Evolutionary conservation across 2,888 invertebrate species (phyloP).

Genomic region (Formica aserva): DNA sequence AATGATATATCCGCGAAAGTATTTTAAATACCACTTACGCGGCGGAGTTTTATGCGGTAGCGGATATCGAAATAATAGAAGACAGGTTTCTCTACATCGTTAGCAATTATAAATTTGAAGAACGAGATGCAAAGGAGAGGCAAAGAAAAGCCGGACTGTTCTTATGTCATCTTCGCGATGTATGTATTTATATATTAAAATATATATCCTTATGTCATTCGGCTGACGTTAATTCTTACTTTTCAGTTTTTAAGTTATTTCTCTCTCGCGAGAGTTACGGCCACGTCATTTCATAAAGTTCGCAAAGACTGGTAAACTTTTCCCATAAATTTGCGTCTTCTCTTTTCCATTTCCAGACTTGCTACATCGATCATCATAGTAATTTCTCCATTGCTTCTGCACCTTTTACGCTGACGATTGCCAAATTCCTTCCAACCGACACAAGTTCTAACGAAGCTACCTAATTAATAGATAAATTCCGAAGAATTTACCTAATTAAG

Average conservation of each 20-base stretch:
- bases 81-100: not conserved
- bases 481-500: constrained; percentile 55
- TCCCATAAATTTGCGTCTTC: constrained; percentile 68
- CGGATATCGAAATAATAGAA: constrained; percentile 13
- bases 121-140: not conserved
- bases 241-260: constrained; percentile 34
- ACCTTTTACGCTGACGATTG: constrained; percentile 40
- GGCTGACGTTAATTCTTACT: constrained; percentile 56
- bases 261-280: constrained; percentile 23
- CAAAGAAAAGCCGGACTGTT: not conserved
- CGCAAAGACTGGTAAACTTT: constrained; percentile 62
- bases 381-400: constrained; percentile 53
- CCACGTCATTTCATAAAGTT: constrained; percentile 59
- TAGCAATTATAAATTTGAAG: not conserved
- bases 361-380: constrained; percentile 68
- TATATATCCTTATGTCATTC: constrained; percentile 22
- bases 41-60: not conserved
- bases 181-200: constrained; percentile 22
- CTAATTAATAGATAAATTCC: constrained; percentile 51
- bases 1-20: constrained; percentile 44
- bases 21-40: constrained; percentile 25
- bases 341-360: constrained; percentile 48
- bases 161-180: not conserved
- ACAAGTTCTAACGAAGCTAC: constrained; percentile 21
- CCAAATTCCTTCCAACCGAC: constrained; percentile 43